A percentile compares a stretch with the other conserved stretches of the same genome.
phyloP scores from a whole-genome alignment of 2,888 invertebrate species.

The Macropis europaea region DNA sequence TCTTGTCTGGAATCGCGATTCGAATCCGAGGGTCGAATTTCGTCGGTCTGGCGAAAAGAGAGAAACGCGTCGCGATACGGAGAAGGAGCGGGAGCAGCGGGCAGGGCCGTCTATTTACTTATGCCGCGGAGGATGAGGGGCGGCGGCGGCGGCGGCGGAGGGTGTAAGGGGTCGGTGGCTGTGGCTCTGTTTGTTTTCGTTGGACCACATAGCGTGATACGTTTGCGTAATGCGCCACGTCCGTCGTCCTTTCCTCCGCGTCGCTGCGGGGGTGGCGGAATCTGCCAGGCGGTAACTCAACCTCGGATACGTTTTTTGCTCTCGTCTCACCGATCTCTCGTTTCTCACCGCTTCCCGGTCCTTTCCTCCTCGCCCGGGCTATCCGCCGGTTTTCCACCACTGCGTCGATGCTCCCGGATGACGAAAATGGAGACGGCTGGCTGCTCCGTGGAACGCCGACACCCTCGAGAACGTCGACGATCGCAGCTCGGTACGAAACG shows the following conservation, averaged over 20 bases:
- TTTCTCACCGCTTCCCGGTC: not conserved
- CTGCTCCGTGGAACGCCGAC: too few species aligned
- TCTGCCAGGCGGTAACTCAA: conserved; percentile 75
- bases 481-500: too few species aligned
- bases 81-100: conserved; percentile 48
- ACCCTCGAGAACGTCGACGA: too few species aligned
- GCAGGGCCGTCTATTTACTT: conserved; percentile 71
- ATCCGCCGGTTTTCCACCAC: not conserved
- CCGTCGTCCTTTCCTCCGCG: conserved; percentile 65
- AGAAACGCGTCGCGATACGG: not conserved
- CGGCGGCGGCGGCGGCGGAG: conserved; percentile 36
- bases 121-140: conserved; percentile 65
- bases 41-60: not conserved
- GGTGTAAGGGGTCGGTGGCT: conserved; percentile 65
- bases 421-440: too few species aligned
- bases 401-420: too few species aligned
- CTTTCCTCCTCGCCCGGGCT: not conserved
- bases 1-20: too few species aligned
- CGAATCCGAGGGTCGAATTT: not conserved
- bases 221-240: conserved; percentile 78
- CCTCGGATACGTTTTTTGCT: conserved; percentile 62
- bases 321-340: not conserved
- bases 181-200: conserved; percentile 78
- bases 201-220: conserved; percentile 79
- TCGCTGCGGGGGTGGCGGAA: conserved; percentile 69